A percentile compares a stretch with the other conserved stretches of the same genome.
Evolutionary conservation across 1,140 invertebrate genomes (phyloP).

Genomic region (Elysia chlorotica): DNA sequence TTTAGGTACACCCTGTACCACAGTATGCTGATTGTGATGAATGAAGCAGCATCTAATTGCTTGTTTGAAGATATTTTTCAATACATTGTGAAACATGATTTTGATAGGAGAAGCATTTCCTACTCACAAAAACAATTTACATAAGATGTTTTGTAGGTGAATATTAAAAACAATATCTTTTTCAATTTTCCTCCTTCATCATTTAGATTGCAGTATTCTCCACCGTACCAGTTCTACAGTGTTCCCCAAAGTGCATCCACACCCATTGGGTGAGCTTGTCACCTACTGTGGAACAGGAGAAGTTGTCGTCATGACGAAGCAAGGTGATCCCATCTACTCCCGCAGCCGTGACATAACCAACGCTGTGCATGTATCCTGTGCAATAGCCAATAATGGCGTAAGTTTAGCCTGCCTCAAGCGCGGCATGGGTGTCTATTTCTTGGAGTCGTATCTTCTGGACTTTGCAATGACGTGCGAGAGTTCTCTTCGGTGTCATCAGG

Average conservation of each 20-base stretch:
- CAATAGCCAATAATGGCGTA: slow-evolving; percentile 39
- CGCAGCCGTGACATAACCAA: slow-evolving; percentile 23
- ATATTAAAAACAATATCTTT: background rate
- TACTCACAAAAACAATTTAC: no score
- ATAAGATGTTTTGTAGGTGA: no score
- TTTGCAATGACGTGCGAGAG: background rate
- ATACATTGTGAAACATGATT: no score
- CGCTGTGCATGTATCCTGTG: slow-evolving; percentile 31
- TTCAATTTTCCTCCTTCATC: no score
- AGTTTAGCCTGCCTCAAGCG: slow-evolving; percentile 31
- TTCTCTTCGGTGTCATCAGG: slow-evolving; percentile 21
- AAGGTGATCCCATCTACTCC: slow-evolving; percentile 19
- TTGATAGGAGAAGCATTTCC: no score
- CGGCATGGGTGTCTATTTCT: slow-evolving; percentile 26
- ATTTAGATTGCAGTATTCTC: slow-evolving; percentile 22
- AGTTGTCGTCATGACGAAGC: slow-evolving; percentile 16
- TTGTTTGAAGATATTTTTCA: no score
- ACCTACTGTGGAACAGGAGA: slow-evolving; percentile 28
- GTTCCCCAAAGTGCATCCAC: slow-evolving; percentile 30
- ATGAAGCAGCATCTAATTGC: no score
- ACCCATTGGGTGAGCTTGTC: slow-evolving; percentile 31
- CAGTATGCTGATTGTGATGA: no score
- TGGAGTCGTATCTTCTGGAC: slow-evolving; percentile 23
- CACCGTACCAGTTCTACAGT: slow-evolving; percentile 20
- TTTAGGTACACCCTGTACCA: no score